phyloP scores from a whole-genome alignment of 2,888 invertebrate genomes.

The Argynnis bischoffii region DNA sequence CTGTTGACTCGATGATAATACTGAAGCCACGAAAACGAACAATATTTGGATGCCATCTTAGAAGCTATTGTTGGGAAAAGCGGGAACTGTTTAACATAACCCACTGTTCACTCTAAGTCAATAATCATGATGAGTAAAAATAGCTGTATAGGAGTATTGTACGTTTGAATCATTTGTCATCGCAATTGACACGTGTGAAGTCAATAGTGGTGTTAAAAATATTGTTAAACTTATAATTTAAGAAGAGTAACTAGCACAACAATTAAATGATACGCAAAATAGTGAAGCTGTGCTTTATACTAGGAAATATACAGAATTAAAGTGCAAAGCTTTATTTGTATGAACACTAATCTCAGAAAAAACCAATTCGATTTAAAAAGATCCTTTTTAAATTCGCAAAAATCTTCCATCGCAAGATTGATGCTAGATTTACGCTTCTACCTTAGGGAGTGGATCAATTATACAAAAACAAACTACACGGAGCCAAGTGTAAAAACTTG shows the following conservation, averaged over 20 bases:
- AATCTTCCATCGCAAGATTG: too few species aligned
- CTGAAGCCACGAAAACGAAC: conserved; percentile 25
- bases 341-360: too few species aligned
- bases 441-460: too few species aligned
- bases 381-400: too few species aligned
- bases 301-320: too few species aligned
- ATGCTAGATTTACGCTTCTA: too few species aligned
- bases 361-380: too few species aligned
- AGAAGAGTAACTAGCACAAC: neutral
- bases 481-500: too few species aligned
- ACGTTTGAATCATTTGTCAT: neutral
- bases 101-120: neutral
- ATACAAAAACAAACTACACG: too few species aligned
- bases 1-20: conserved; percentile 48
- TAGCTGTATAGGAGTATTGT: neutral
- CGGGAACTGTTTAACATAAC: conserved; percentile 1
- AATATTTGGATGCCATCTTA: conserved; percentile 31
- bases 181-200: neutral
- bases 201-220: neutral
- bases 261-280: neutral
- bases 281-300: too few species aligned
- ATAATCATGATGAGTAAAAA: conserved; percentile 7
- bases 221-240: neutral
- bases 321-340: too few species aligned
- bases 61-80: conserved; percentile 25